Evolutionary conservation across 92 coral and sea anemone genomes (phyloP), one percentile per base, ranked within the genome.

Genomic region (Paragorgia papillata): DNA sequence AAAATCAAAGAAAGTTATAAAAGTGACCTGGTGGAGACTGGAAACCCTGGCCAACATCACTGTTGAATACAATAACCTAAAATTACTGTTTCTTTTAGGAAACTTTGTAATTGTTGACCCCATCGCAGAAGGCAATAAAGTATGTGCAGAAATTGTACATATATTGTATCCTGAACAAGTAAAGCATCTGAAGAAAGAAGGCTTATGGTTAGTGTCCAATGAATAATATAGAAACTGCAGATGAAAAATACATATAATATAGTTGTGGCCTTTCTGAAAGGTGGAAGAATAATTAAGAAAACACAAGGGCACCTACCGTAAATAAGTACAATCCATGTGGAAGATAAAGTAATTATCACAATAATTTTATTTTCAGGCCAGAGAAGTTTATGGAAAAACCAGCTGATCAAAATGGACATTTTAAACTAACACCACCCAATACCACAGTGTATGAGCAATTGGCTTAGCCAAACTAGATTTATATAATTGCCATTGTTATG

Each of bases 71-170:
- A n/a, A n/a, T n/a, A n/a, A n/a, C n/a, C n/a, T n/a, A n/a, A n/a
- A n/a, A n/a, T 46, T 46, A 4, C 10, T 37, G 43, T 46, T 7
- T 1, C 73, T 80, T 77, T 26, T 60, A 94, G 98, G 98, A 24
- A 96, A 94, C 73, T 94, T 82, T 89, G 97, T 94, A 8, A 89
- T 94, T 77, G 98, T 94, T 56, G 97, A 94, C 30, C 97, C 97
- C 14, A 94, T 94, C n/a, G 89, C 88, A 58, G 98, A 94, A 80
- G 98, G 98, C 43, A 91, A 91, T 66, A 94, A 94, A 91, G 98
- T 94, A 13, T 85, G 97, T 83, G 98, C 89, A 65, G 98, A 94
- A 81, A 94, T 94, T 19, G 85, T 86, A 26, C 82, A 94, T 70
- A 94, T 94, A 69, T 80, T 94, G 41, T 94, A 94, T 37, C 66